These are phyloP conservation scores for Campylorhamphus procurvoides DNA, from an alignment of 2,113 vertebrate genomes.

Conservation along the genomic window DNA sequence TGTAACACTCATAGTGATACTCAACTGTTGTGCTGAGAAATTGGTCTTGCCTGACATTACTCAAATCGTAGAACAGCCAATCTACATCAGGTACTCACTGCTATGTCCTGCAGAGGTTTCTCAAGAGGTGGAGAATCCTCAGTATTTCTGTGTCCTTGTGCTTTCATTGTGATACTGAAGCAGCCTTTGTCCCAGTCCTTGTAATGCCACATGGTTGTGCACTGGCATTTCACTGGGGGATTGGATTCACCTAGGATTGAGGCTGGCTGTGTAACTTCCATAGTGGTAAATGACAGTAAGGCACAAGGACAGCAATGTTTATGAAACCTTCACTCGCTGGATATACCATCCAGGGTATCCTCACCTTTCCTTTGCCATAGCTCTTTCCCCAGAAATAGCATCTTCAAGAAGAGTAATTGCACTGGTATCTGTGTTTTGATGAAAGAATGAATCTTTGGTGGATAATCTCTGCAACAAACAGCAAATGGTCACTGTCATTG, in stretches of 20 bases:
- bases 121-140: neutral
- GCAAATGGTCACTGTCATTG: neutral
- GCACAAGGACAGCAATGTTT: neutral
- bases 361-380: neutral
- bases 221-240: neutral
- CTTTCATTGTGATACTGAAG: neutral
- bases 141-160: neutral
- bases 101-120: neutral
- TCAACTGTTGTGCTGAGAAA: neutral
- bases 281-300: neutral
- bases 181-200: neutral
- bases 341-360: neutral
- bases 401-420: neutral
- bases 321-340: neutral
- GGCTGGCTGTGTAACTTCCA: neutral
- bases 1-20: neutral
- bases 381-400: neutral
- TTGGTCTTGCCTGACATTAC: neutral
- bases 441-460: neutral
- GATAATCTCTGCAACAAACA: neutral
- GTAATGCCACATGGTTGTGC: neutral
- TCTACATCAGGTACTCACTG: neutral
- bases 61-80: neutral
- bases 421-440: neutral
- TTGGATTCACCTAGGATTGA: neutral